phyloP scores from a whole-genome alignment of 2,113 vertebrate species.

The Alethe castanea region DNA sequence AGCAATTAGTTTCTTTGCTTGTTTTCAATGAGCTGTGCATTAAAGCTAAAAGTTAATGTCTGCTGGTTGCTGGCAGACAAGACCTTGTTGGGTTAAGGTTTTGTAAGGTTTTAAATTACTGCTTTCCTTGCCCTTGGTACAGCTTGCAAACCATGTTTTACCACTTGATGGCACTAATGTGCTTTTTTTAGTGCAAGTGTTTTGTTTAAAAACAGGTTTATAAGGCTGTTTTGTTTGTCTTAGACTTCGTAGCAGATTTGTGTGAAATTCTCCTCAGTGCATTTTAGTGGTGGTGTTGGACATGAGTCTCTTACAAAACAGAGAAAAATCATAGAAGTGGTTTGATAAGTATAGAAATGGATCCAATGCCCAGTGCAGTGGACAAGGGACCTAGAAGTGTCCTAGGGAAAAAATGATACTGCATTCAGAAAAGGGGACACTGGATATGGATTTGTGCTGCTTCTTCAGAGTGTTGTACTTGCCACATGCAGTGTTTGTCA shows the following conservation, averaged over 20 bases:
- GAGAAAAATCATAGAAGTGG: not conserved
- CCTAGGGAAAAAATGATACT: not conserved
- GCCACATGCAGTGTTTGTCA: not conserved
- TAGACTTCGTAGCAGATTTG: not conserved
- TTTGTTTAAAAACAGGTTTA: not conserved
- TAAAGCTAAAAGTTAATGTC: not conserved
- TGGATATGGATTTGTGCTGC: not conserved
- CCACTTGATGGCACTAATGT: slow-evolving; percentile 32
- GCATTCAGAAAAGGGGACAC: not conserved
- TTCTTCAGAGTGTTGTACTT: not conserved
- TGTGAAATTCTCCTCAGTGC: not conserved
- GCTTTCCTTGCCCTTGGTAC: not conserved
- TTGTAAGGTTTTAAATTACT: not conserved
- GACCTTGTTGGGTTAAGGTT: not conserved
- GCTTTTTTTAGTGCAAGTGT: not conserved
- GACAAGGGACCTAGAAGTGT: not conserved
- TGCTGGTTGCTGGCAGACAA: not conserved
- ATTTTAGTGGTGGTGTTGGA: not conserved
- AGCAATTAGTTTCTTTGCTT: not conserved
- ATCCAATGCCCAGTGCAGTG: not conserved
- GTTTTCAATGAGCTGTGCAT: not conserved
- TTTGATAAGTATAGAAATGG: not conserved
- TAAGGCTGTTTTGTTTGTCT: not conserved
- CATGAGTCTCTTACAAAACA: not conserved
- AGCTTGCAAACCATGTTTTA: not conserved